Evolutionary conservation across 1,140 invertebrate genomes (phyloP).

Genomic region (Thalassaphorura encarpata): DNA sequence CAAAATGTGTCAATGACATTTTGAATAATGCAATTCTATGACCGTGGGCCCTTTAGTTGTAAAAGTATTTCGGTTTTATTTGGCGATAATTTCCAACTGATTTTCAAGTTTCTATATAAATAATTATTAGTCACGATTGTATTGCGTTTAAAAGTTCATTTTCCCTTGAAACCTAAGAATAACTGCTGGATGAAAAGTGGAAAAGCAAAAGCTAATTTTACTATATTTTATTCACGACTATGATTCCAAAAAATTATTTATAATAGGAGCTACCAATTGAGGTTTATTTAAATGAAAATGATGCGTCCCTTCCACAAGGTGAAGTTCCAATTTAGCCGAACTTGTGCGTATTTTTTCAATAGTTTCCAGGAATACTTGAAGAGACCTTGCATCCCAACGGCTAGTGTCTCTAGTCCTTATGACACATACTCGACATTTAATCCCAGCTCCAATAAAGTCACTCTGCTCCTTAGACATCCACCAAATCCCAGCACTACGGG

Average conservation of each 20-base stretch:
- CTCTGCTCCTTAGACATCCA: conserved; percentile 7
- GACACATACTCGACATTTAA: conserved; percentile 21
- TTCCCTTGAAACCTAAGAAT: too few relatives aligned
- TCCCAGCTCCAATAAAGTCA: conserved; percentile 8
- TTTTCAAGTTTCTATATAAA: too few relatives aligned
- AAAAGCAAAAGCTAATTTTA: too few relatives aligned
- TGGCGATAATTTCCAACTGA: too few relatives aligned
- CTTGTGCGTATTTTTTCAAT: conserved; percentile 4
- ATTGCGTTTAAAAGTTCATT: too few relatives aligned
- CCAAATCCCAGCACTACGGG: conserved; percentile 8
- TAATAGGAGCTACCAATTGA: conserved; percentile 19
- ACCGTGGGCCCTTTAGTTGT: too few relatives aligned
- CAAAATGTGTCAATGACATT: too few relatives aligned
- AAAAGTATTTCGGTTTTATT: too few relatives aligned
- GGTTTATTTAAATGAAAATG: conserved; percentile 28
- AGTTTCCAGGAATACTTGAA: conserved; percentile 16
- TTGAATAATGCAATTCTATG: too few relatives aligned
- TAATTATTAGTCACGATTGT: too few relatives aligned
- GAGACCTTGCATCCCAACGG: conserved; percentile 23
- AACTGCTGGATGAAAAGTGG: too few relatives aligned
- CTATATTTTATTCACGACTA: too few relatives aligned
- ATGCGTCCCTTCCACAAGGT: conserved; percentile 25
- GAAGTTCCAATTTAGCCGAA: conserved; percentile 15
- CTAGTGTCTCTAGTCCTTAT: conserved; percentile 24
- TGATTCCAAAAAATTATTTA: conserved; percentile 29